Evolutionary conservation across 2,888 invertebrate species (phyloP), one percentile per base, ranked within the genome.

Genomic region (Macaria notata): DNA sequence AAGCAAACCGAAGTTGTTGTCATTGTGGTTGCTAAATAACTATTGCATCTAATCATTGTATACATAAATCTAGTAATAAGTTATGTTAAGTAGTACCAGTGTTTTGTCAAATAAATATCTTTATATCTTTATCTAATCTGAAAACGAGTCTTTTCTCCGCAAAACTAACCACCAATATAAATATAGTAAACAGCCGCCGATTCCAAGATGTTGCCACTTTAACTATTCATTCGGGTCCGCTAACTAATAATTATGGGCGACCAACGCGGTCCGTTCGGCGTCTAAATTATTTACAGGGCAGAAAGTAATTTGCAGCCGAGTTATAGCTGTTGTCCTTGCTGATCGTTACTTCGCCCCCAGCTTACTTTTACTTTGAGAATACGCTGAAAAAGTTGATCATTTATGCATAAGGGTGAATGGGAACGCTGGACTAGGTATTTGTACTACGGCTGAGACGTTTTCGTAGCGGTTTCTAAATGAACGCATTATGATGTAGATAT

Each of bases 221-320:
- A 58, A 61, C 57, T 62, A 66, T 64, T 60, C 63, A 64, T 60
- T 61, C 56, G 44, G 49, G 53, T 60, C 60, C 55, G 53, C 61
- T 65, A 61, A 64, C 67, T 64, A 65, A 71, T 74, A 68, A 73
- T 74, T 68, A 68, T 71, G 64, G 62, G 63, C 45, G 64, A 41
- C 54, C 58, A 68, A 72, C 69, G 66, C 64, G 62, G 59, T 64
- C 69, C 59, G 68, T 69, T 68, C 66, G 55, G 56, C 60, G 50
- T 61, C 63, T 76, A 70, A 79, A 79, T 78, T 74, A 73, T 77
- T 72, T 66, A 78, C 73, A 61, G 72, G 62, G 62, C 7, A 61
- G 60, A 55, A 69, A 68, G 73, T 71, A 70, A 73, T 75, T 75
- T 69, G 65, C 65, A 63, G 56, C 56, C 63, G 62, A 70, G 69